Percentiles rank a stretch among this genome's conserved stretches.
Conservation (phyloP, 1,140 invertebrate genomes). For the Varroa destructor region DNA sequence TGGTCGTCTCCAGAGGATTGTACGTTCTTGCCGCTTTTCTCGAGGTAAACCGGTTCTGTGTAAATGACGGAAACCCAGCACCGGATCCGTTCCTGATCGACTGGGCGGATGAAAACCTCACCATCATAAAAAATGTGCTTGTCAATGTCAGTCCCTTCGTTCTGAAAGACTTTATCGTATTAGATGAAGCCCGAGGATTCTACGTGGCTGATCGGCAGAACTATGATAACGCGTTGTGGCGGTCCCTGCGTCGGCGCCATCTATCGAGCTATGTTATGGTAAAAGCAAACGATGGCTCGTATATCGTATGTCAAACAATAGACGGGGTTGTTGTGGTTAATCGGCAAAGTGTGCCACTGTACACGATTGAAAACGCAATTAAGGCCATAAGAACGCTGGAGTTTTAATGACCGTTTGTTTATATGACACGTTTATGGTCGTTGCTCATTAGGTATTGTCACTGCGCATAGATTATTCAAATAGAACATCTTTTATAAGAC, state of each 20-base stretch:
- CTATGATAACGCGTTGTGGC: not conserved
- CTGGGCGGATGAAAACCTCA: conserved; percentile 24
- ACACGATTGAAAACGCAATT: conserved; percentile 5
- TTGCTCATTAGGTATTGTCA: no score
- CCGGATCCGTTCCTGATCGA: conserved; percentile 22
- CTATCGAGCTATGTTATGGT: not conserved
- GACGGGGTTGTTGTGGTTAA: not conserved
- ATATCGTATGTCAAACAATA: conserved; percentile 3
- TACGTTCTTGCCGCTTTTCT: conserved; percentile 3
- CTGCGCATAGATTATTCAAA: no score
- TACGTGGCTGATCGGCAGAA: conserved; percentile 8
- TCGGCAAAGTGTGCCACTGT: not conserved
- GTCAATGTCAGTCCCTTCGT: not conserved
- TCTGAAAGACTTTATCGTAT: conserved; percentile 8
- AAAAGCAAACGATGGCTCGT: not conserved
- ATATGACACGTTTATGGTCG: no score
- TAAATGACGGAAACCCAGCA: not conserved
- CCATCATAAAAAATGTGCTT: conserved; percentile 13
- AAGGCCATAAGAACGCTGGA: not conserved
- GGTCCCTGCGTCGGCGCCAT: not conserved
- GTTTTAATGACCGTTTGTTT: not conserved
- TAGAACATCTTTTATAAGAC: no score
- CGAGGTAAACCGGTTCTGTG: not conserved
- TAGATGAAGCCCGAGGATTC: conserved; percentile 1
- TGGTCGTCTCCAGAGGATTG: conserved; percentile 1